These are phyloP conservation scores for Trichonephila inaurata DNA, from an alignment of 1,140 invertebrate genomes.

Conservation along the genomic window DNA sequence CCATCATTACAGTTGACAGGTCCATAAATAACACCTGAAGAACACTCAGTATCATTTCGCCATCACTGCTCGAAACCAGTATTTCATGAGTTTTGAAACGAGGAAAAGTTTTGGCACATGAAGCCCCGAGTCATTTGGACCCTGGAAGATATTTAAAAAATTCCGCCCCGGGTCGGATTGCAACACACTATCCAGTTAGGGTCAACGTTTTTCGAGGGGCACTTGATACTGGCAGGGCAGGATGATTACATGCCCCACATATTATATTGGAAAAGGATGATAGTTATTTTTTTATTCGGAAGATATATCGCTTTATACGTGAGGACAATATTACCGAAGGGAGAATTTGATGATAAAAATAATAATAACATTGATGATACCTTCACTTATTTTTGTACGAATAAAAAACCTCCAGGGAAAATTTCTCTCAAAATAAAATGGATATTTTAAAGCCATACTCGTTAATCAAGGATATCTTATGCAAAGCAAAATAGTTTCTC, in stretches of 20 bases:
- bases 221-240: background rate
- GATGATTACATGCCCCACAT: background rate
- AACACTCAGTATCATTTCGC: background rate
- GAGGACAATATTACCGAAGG: background rate
- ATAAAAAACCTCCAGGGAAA: no score
- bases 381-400: no score
- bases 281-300: background rate
- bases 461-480: no score
- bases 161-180: background rate
- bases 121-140: background rate
- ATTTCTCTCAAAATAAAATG: no score
- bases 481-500: no score
- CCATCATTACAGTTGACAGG: no score
- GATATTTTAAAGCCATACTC: no score
- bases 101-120: no score
- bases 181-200: background rate
- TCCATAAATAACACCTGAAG: no score
- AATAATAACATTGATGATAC: no score
- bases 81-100: background rate
- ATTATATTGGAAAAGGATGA: background rate
- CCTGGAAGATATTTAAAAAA: background rate
- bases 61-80: background rate
- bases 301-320: background rate
- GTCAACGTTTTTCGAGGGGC: background rate
- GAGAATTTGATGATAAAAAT: no score